Evolutionary conservation across 2,888 invertebrate genomes (phyloP).

Genomic region (Lymantria dispar): DNA sequence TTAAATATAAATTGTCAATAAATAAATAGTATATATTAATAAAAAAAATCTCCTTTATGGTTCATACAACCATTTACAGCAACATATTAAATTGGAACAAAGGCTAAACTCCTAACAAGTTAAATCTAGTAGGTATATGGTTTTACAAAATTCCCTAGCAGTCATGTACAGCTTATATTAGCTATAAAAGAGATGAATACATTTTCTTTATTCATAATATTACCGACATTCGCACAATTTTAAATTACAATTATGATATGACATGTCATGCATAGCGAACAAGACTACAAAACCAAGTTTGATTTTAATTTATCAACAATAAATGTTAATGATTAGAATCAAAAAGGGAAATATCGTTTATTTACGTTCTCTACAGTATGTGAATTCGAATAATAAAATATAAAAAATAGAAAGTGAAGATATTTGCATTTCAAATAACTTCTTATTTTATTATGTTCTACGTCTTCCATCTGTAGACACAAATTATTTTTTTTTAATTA

Average conservation of each 20-base stretch:
- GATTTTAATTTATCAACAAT: too few relatives aligned
- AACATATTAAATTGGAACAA: constrained; percentile 18
- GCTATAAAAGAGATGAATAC: constrained; percentile 3
- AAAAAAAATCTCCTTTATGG: constrained; percentile 45
- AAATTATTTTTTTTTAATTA: too few relatives aligned
- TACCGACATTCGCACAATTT: background rate
- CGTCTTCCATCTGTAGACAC: too few relatives aligned
- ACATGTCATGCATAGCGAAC: too few relatives aligned
- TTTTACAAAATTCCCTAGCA: background rate
- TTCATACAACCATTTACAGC: constrained; percentile 34
- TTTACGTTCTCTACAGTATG: too few relatives aligned
- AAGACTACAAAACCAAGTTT: too few relatives aligned
- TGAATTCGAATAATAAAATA: too few relatives aligned
- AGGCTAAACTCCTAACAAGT: constrained; percentile 14
- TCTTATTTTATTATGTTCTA: too few relatives aligned
- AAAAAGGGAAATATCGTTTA: too few relatives aligned
- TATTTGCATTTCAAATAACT: too few relatives aligned
- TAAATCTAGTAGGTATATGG: constrained; percentile 14
- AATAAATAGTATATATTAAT: constrained; percentile 80
- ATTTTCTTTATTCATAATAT: constrained; percentile 1
- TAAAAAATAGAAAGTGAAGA: too few relatives aligned
- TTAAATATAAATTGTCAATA: constrained; percentile 73
- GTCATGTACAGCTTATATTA: constrained; percentile 1
- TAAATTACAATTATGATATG: background rate
- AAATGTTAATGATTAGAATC: too few relatives aligned